Evolutionary conservation across 2,888 invertebrate genomes (phyloP).

Genomic region (Sminthurinus aureus): DNA sequence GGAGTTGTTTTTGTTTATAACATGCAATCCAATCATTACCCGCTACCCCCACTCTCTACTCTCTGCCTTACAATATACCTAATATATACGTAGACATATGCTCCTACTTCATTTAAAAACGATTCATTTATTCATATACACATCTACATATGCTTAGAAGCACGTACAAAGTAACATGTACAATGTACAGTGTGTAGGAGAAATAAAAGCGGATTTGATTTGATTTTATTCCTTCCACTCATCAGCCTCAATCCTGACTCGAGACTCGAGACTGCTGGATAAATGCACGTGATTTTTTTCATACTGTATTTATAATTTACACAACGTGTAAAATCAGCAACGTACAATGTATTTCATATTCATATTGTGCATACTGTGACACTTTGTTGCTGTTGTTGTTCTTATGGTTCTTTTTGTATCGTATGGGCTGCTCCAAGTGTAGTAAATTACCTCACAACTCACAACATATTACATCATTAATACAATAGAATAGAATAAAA

Average conservation of each 20-base stretch:
- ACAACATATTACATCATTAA: background rate
- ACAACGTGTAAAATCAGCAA: background rate
- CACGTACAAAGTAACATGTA: too few species aligned
- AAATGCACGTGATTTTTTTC: background rate
- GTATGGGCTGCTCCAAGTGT: background rate
- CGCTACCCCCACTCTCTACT: conserved; percentile 44
- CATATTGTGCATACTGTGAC: background rate
- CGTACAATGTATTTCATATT: background rate
- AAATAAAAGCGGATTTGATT: background rate
- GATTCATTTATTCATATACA: background rate
- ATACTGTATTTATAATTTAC: background rate
- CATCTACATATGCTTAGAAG: background rate
- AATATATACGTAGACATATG: too few species aligned
- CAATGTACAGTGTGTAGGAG: background rate
- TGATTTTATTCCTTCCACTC: background rate
- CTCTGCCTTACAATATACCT: conserved; percentile 29
- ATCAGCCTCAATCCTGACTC: too few species aligned
- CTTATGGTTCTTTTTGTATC: background rate
- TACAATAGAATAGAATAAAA: background rate
- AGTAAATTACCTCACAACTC: too few species aligned
- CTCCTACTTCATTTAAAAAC: background rate
- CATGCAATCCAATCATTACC: conserved; percentile 60
- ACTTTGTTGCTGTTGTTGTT: background rate
- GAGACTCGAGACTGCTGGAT: background rate
- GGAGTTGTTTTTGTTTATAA: conserved; percentile 46